Percentiles rank a stretch among this genome's conserved stretches.
These are phyloP conservation scores for Agelas oroides DNA, from an alignment of 37 sponge, comb jelly and placozoan genomes.

Conservation along the genomic window DNA sequence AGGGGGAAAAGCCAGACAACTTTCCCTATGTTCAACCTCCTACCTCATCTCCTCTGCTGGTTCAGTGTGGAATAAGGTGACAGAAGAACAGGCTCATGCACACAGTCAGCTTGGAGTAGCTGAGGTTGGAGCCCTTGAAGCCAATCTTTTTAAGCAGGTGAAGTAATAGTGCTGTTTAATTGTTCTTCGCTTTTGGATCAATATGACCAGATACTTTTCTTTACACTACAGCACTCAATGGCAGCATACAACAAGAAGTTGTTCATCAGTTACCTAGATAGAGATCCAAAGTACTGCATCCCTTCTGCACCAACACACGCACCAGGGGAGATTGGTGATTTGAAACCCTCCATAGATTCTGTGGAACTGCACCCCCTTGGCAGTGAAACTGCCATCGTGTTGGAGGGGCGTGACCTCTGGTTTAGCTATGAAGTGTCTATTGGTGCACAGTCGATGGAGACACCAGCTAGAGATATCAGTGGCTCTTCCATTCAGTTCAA, in stretches of 20 bases:
- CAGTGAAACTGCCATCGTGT: not conserved
- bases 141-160: no score
- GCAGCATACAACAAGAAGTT: not conserved
- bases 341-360: not conserved
- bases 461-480: not conserved
- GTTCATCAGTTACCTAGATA: not conserved
- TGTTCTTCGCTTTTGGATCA: no score
- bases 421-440: conserved; percentile 8
- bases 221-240: conserved; percentile 4
- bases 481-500: conserved; percentile 14
- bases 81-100: not conserved
- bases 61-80: not conserved
- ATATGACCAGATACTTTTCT: no score
- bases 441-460: not conserved
- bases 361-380: conserved; percentile 4
- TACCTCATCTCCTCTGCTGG: not conserved
- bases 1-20: not conserved
- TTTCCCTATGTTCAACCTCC: not conserved
- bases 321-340: not conserved
- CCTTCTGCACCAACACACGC: conserved; percentile 4
- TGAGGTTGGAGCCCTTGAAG: no score
- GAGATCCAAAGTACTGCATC: conserved; percentile 3
- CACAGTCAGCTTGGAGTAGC: no score
- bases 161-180: no score
- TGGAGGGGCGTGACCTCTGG: conserved; percentile 23